Base-by-base conservation (phyloP, 2,113 vertebrate species). In the Anas platyrhynchos region DNA sequence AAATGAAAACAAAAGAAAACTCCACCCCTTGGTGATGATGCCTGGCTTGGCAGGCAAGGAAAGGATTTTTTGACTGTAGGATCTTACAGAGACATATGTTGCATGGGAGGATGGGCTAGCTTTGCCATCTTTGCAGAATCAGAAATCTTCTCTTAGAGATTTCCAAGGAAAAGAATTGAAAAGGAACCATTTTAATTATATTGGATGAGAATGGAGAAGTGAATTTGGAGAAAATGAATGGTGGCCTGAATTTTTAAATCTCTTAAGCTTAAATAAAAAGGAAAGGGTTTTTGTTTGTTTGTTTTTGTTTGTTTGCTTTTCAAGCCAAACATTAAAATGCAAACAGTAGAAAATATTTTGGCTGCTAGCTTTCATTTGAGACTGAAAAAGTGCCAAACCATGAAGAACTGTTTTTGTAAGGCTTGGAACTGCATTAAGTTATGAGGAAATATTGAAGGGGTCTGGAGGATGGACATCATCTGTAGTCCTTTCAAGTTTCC, bases 31-130 rank as follows among this genome's bases (percentile, higher is more conserved):
- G 46, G 2, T 62, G 34, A 32, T 68, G 54, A 74, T 54, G 69
- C 21, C 36, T 54, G 36, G 27, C 27, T 93, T 90, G 62, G 29
- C 94, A 96, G 26, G 78, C 94, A 48, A 96, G 26, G 78, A 94
- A 48, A 52, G 62, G 22, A 27, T 38, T 63, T 74, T 67, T 94
- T 97, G 92, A 48, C 93, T 92, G 80, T 16, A 87, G 7, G 43
- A 59, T 81, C 66, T 85, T 71, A 52, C 4, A 68, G 61, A 83
- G 36, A 55, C 91, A 84, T 88, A 88, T 78, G 89, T 41, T 96
- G 29, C 18, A 67, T 34, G n/a, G 54, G 55, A 96, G 25, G 54
- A 72, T 29, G 43, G 66, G 13, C 25, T 87, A 55, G 27, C 83
- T 94, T 74, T 96, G 75, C 38, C 68, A 59, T 86, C 74, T 94